Base-by-base conservation (phyloP, 1,140 invertebrate species). In the Planococcus citri region DNA sequence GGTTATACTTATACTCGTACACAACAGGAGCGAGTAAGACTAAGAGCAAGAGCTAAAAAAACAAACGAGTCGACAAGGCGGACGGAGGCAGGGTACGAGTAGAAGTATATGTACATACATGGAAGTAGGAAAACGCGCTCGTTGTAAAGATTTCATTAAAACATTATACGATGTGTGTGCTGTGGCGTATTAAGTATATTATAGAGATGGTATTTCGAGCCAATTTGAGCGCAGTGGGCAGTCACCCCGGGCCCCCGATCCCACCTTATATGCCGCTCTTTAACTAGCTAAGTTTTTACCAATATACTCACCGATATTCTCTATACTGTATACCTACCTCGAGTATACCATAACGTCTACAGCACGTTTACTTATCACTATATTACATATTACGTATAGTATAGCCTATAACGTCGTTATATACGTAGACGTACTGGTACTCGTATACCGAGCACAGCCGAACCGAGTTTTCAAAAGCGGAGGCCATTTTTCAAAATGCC, bases 91-190 rank as follows among this genome's bases (percentile, higher is more conserved):
- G 3, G n/a, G 41, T 51, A n/a, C n/a, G 24, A 21, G 60, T 22
- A 21, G 60, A 60, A 60, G 57, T 6, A 60, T 8, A 37, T 14
- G 33, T 8, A 37, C n/a, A n/a, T n/a, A n/a, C n/a, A n/a, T n/a
- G n/a, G n/a, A n/a, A n/a, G n/a, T n/a, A n/a, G n/a, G n/a, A n/a
- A n/a, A n/a, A n/a, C 10, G n/a, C 3, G 24, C 3, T 24, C 60
- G 60, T 24, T 64, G 60, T 64, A 24, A 64, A 64, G 60, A 14
- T 64, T 64, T 64, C 60, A 64, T 64, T 64, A 64, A 64, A 64
- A 64, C 60, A 64, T 64, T 64, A 64, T 9, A 3, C 3, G 9
- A 25, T 25, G 20, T 64, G 25, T 17, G 6, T 9, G 60, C 17
- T 6, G 4, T 33, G 29, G 41, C 17, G 41, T 14, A 51, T 14